These are phyloP conservation scores for Corythaeola cristata DNA, from an alignment of 2,113 vertebrate species.

Conservation along the genomic window DNA sequence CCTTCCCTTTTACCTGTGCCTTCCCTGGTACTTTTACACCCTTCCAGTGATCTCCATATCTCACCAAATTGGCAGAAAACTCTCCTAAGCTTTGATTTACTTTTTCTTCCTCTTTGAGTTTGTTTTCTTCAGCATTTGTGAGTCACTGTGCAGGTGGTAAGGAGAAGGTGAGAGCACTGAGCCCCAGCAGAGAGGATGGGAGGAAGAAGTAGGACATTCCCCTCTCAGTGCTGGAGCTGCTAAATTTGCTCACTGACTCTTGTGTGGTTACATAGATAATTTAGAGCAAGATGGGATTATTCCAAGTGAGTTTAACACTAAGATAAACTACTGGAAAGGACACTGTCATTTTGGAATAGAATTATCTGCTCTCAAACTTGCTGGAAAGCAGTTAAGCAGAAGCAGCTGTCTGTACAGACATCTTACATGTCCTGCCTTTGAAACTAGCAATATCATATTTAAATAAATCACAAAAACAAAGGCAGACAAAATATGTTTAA, in stretches of 20 bases:
- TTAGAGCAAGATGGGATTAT: background rate
- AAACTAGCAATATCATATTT: background rate
- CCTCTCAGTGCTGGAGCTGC: background rate
- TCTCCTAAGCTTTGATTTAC: background rate
- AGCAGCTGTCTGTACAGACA: background rate
- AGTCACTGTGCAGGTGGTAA: background rate
- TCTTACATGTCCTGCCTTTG: background rate
- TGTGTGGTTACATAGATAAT: background rate
- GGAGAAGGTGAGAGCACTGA: background rate
- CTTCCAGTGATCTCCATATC: background rate
- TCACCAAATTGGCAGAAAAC: background rate
- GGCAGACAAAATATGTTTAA: background rate
- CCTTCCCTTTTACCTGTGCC: background rate
- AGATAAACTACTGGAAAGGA: background rate
- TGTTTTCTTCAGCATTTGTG: background rate
- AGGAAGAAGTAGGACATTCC: rapidly evolving
- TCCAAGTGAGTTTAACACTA: background rate
- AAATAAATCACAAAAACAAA: background rate
- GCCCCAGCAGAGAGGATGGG: background rate
- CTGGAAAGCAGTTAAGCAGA: background rate
- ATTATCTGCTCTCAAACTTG: background rate
- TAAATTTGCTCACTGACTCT: background rate
- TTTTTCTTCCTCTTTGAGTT: background rate
- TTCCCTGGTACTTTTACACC: background rate
- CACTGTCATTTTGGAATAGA: background rate